Percentiles rank a stretch among this genome's conserved stretches.
These are phyloP conservation scores for Pitta sordida DNA, from an alignment of 2,113 vertebrate species.

Conservation along the genomic window DNA sequence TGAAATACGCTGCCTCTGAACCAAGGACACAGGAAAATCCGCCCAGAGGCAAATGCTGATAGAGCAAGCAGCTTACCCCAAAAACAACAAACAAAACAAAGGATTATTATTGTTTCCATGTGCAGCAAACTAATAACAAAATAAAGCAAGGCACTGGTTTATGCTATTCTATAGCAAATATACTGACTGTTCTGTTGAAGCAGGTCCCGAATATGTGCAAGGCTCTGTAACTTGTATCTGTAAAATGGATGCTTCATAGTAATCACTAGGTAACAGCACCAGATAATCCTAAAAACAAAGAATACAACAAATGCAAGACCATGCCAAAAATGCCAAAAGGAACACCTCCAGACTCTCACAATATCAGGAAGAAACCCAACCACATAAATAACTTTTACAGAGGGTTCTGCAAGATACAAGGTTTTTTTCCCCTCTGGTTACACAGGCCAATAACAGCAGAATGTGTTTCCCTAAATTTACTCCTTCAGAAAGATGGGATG, in stretches of 20 bases:
- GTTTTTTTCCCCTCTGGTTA: neutral
- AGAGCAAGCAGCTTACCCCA: slow-evolving; percentile 84
- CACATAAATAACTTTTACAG: neutral
- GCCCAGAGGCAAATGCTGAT: slow-evolving; percentile 85
- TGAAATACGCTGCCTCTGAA: slow-evolving; percentile 70
- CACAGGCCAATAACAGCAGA: neutral
- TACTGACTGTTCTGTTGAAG: slow-evolving; percentile 80
- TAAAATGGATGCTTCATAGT: slow-evolving; percentile 85
- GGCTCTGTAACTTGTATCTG: slow-evolving; percentile 82
- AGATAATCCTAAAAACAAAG: slow-evolving; percentile 84
- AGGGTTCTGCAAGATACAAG: neutral
- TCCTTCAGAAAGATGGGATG: neutral
- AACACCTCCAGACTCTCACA: neutral
- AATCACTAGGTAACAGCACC: slow-evolving; percentile 88
- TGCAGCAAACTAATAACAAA: neutral
- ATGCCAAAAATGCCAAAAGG: neutral
- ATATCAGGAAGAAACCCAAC: neutral
- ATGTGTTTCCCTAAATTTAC: neutral
- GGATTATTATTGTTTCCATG: slow-evolving; percentile 1
- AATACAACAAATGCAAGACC: neutral
- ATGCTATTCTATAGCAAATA: neutral
- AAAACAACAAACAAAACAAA: neutral
- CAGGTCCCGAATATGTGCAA: slow-evolving; percentile 65
- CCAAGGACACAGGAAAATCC: slow-evolving; percentile 80
- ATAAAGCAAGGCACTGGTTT: neutral